Evolutionary conservation across 2,797 vertebrate genomes (phyloP).

Genomic region (Molossus alvarezi): DNA sequence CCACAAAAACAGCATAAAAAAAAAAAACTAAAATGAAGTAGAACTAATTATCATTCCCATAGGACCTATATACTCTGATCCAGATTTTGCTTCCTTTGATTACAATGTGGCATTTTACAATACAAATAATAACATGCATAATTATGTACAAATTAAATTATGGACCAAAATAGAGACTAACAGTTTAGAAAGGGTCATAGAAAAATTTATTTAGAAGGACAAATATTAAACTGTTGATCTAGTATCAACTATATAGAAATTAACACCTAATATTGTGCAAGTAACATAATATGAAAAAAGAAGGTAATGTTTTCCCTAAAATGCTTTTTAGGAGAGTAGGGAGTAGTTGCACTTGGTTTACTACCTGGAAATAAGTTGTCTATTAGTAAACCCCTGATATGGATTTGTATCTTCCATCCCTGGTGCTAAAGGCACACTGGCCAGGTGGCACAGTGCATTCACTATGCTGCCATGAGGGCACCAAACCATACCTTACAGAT

Average conservation of each 20-base stretch:
- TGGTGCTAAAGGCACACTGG: not conserved
- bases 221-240: slow-evolving; percentile 44
- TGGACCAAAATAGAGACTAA: not conserved
- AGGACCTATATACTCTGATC: not conserved
- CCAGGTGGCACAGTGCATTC: not conserved
- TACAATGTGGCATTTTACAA: slow-evolving; percentile 46
- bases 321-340: slow-evolving; percentile 31
- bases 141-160: slow-evolving; percentile 37
- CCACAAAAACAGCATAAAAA: slow-evolving; percentile 42
- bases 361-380: not conserved
- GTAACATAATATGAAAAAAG: not conserved
- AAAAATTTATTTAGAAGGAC: slow-evolving; percentile 29
- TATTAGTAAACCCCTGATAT: not conserved
- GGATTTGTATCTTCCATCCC: not conserved
- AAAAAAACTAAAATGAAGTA: slow-evolving; percentile 2
- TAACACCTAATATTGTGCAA: not conserved
- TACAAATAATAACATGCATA: slow-evolving; percentile 39
- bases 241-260: slow-evolving; percentile 38
- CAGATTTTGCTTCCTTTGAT: slow-evolving; percentile 49
- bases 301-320: slow-evolving; percentile 49
- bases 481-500: slow-evolving; percentile 1
- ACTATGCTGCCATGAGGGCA: not conserved
- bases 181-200: not conserved
- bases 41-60: not conserved
- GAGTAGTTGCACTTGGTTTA: not conserved